phyloP scores from a whole-genome alignment of 2,113 vertebrate species.

The Willisornis vidua region DNA sequence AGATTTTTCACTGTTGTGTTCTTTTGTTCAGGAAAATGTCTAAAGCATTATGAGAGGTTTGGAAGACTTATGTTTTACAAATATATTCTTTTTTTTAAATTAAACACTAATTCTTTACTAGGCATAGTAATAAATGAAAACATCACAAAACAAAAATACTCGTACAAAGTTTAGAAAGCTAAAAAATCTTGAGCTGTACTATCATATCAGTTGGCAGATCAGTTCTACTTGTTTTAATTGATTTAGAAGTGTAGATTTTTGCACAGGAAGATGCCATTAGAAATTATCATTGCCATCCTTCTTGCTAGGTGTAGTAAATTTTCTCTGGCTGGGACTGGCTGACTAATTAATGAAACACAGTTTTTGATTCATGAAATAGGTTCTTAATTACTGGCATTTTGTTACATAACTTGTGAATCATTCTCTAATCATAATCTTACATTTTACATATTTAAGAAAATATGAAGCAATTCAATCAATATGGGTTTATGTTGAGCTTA shows the following conservation, averaged over 20 bases:
- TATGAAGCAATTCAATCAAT: neutral
- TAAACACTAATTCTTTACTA: neutral
- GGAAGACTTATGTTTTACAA: neutral
- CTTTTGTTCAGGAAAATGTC: neutral
- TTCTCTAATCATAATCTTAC: neutral
- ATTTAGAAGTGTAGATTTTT: neutral
- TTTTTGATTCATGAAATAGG: neutral
- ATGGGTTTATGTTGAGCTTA: neutral
- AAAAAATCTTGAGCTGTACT: neutral
- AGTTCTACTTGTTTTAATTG: neutral
- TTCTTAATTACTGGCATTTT: fast-evolving
- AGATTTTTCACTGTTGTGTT: neutral
- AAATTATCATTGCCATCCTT: neutral
- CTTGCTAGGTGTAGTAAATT: neutral
- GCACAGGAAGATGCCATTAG: neutral
- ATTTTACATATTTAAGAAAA: neutral
- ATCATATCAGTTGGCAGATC: neutral
- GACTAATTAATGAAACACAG: neutral
- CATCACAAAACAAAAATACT: neutral
- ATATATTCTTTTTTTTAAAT: neutral
- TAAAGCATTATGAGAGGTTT: neutral
- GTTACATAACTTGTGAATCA: neutral
- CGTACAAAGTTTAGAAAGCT: neutral
- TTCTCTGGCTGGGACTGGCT: neutral
- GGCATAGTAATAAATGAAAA: neutral